Percentiles rank a stretch among this genome's conserved stretches.
Evolutionary conservation across 1,140 invertebrate genomes (phyloP).

Genomic region (Neotoxoptera formosana): DNA sequence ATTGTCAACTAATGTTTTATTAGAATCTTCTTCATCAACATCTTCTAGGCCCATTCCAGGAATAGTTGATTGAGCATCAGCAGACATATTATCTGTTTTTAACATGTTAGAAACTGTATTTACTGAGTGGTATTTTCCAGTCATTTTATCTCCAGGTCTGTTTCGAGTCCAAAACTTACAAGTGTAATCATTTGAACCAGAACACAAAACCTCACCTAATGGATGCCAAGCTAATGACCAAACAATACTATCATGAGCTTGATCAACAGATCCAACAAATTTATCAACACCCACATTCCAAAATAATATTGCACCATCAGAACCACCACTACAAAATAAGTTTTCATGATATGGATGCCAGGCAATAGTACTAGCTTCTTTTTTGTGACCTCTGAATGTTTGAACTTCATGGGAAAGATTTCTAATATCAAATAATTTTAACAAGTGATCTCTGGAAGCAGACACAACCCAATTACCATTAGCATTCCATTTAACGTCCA

Average conservation of each 20-base stretch:
- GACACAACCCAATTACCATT: conserved; percentile 99
- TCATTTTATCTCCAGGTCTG: conserved; percentile 96
- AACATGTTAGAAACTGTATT: conserved; percentile 85
- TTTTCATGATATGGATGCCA: conserved; percentile 99
- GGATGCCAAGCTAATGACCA: conserved; percentile 99
- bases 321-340: conserved; percentile 94
- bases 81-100: conserved; percentile 47
- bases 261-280: conserved; percentile 97
- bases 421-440: conserved; percentile 98
- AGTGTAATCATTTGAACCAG: conserved; percentile 97
- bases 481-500: conserved; percentile 98
- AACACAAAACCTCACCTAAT: conserved; percentile 96
- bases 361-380: conserved; percentile 95
- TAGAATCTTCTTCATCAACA: conserved; percentile 73
- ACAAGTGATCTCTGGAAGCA: conserved; percentile 94
- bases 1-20: conserved; percentile 63
- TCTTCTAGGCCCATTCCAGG: conserved; percentile 97
- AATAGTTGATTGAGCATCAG: conserved; percentile 77
- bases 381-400: conserved; percentile 97
- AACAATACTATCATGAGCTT: conserved; percentile 98
- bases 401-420: conserved; percentile 94
- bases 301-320: conserved; percentile 96
- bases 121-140: conserved; percentile 92
- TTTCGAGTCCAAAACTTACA: conserved; percentile 99
- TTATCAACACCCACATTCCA: conserved; percentile 97